Percentiles rank a stretch among this genome's conserved stretches.
These are phyloP conservation scores for Mormyrus proboscirostris DNA, from an alignment of 2,797 vertebrate species.

Conservation along the genomic window DNA sequence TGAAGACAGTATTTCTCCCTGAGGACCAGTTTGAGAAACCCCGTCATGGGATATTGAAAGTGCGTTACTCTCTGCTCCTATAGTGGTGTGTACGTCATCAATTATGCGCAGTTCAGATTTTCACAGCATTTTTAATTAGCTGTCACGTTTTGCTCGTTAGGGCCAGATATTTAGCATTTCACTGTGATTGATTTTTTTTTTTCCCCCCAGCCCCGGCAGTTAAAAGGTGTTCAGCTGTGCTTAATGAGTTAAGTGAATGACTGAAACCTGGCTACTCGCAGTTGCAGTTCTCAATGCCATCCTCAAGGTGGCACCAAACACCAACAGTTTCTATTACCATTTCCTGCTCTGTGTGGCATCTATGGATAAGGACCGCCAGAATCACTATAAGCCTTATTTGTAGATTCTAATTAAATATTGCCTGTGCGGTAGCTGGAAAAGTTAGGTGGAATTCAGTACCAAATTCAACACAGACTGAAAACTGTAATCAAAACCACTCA, in stretches of 20 bases:
- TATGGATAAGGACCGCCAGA: neutral
- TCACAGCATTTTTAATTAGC: neutral
- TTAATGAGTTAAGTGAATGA: neutral
- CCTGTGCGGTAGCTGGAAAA: neutral
- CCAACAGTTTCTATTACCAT: neutral
- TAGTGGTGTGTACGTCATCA: neutral
- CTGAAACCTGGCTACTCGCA: neutral
- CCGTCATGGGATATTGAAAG: neutral
- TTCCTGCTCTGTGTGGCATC: neutral
- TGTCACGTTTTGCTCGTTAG: neutral
- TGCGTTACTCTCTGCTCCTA: neutral
- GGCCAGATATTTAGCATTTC: neutral
- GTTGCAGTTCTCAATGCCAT: neutral
- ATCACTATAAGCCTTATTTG: neutral
- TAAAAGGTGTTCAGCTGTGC: neutral
- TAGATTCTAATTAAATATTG: neutral
- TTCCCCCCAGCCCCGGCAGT: neutral
- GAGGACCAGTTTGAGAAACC: neutral
- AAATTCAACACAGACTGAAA: neutral
- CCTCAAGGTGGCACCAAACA: slow-evolving; percentile 50
- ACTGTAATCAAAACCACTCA: neutral
- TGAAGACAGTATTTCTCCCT: neutral
- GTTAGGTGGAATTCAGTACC: neutral
- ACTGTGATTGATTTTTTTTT: neutral
- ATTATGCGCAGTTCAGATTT: neutral